Evolutionary conservation across 2,888 invertebrate genomes (phyloP).

Genomic region (Chydorus sphaericus): DNA sequence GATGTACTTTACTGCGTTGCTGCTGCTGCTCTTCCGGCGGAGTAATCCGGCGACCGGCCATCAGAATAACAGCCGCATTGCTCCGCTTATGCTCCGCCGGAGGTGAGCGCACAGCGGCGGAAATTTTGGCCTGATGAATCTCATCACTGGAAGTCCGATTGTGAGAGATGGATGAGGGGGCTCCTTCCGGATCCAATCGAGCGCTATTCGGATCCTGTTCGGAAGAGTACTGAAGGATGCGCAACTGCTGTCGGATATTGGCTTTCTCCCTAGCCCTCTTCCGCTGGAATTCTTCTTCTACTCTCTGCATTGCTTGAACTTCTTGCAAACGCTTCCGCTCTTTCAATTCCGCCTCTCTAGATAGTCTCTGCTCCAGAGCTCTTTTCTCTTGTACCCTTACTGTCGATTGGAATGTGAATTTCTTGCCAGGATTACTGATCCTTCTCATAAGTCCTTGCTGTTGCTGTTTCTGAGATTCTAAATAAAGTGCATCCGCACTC

Average conservation of each 20-base stretch:
- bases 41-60: background rate
- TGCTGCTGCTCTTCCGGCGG: background rate
- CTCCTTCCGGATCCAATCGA: constrained; percentile 25
- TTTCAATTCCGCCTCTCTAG: constrained; percentile 49
- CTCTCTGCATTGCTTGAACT: constrained; percentile 66
- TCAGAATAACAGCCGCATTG: background rate
- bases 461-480: background rate
- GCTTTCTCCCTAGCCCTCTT: constrained; percentile 49
- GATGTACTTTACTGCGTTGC: too few species aligned
- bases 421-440: constrained; percentile 29
- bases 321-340: constrained; percentile 56
- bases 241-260: constrained; percentile 52
- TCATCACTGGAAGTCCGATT: background rate
- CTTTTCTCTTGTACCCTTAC: constrained; percentile 64
- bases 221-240: constrained; percentile 39
- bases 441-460: background rate
- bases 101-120: background rate
- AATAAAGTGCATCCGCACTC: background rate
- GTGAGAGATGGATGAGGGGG: constrained; percentile 19
- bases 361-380: constrained; percentile 55
- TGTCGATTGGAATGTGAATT: constrained; percentile 72
- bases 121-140: background rate
- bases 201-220: constrained; percentile 7
- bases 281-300: constrained; percentile 73
- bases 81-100: background rate